Evolutionary conservation across 1,140 invertebrate species (phyloP).

Genomic region (Drosophila kurseongensis): DNA sequence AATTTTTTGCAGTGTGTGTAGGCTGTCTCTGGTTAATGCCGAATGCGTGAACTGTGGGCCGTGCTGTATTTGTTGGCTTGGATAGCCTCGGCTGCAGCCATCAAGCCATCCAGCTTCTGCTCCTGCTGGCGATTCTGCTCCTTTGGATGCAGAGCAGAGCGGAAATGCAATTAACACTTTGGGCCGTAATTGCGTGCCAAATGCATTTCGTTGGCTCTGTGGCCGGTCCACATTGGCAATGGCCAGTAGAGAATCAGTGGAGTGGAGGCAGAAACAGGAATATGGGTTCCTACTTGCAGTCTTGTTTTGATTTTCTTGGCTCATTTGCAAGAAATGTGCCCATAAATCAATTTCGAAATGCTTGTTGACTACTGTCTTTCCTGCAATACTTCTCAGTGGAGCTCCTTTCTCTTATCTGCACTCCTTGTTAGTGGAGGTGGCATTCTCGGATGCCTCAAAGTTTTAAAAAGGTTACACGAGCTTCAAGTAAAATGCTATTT

Average conservation of each 20-base stretch:
- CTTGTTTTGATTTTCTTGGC: conserved; percentile 76
- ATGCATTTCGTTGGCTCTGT: conserved; percentile 68
- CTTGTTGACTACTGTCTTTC: conserved; percentile 10
- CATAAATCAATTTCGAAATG: conserved; percentile 68
- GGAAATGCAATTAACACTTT: conserved; percentile 83
- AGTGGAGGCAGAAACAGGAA: conserved; percentile 13
- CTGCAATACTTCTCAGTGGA: background rate
- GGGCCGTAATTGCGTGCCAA: conserved; percentile 81
- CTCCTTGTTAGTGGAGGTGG: background rate
- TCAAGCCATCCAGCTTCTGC: conserved; percentile 14
- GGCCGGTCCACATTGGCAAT: conserved; percentile 24
- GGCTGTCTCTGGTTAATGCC: conserved; percentile 57
- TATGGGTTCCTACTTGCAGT: conserved; percentile 19
- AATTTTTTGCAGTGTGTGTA: conserved; percentile 7
- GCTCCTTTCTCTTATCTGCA: conserved; percentile 1
- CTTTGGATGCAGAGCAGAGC: conserved; percentile 31
- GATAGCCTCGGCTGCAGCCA: conserved; percentile 46
- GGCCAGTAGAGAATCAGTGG: background rate
- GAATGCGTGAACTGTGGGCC: conserved; percentile 78
- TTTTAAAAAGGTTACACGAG: background rate
- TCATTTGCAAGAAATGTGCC: conserved; percentile 72
- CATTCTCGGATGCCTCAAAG: too few relatives aligned
- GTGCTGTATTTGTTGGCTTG: conserved; percentile 61
- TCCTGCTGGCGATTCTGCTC: conserved; percentile 14
- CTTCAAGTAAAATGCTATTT: background rate